Evolutionary conservation across 2,113 vertebrate genomes (phyloP), one percentile per base, ranked within the genome.

Genomic region (Tychaedon coryphoeus): DNA sequence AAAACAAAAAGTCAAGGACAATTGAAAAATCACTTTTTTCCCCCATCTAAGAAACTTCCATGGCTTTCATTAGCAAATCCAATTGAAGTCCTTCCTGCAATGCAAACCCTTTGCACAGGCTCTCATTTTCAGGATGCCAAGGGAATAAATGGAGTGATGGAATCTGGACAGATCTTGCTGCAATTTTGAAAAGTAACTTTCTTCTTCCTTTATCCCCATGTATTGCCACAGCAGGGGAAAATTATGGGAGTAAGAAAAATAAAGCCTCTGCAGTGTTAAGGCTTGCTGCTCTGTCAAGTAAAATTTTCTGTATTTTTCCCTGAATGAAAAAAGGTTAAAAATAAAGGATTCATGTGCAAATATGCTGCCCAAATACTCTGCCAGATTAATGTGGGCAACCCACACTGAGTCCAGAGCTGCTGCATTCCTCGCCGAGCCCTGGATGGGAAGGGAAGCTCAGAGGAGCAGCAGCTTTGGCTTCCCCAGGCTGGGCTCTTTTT

Each of bases 111-210:
- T 75, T 75, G 43, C 38, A 86, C 53, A 12, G 10, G 36, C 54
- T 86, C 79, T 92, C 82, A 38, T 81, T 95, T 94, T 84, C 61
- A 72, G 43, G 43, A 58, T 51, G 76, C 54, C 79, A 86, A 28
- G 38, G 80, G 43, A 86, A 71, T 86, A 71, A 94, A 67, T 29
- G 57, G 69, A 75, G 51, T 75, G 88, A 84, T 64, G 72, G 88
- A 91, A 60, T 93, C 76, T 92, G 86, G 86, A 95, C 88, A 57
- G 76, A 78, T 91, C 80, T 72, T 5, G 2, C 92, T 90, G 67
- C 67, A 84, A 48, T 80, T 93, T 50, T 9, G 5, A 65, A 81
- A 84, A 81, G 72, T 88, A 43, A 71, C 78, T 71, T 88, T 93
- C 65, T 84, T 71, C 79, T 86, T 87, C 79, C 75, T 93, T 90